phyloP scores from a whole-genome alignment of 2,797 vertebrate genomes.

The Meriones psammophilus region DNA sequence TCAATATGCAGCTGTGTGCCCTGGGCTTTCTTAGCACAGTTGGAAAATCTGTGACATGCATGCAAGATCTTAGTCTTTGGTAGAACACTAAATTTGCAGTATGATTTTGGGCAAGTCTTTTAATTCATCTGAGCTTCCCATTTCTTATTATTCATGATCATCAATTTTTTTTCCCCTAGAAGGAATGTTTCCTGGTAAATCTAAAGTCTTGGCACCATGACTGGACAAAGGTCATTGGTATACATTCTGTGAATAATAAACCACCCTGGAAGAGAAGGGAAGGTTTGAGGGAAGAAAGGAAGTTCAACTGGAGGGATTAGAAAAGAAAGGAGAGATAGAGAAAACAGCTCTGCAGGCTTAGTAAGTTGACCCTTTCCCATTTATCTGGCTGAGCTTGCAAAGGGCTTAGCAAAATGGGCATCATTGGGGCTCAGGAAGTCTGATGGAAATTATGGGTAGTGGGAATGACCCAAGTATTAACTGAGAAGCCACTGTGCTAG shows the following conservation, averaged over 20 bases:
- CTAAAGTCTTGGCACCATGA: conserved; percentile 52
- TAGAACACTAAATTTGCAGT: conserved; percentile 28
- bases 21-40: conserved; percentile 45
- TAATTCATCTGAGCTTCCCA: conserved; percentile 49
- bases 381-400: conserved; percentile 26
- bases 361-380: not conserved
- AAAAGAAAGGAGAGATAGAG: not conserved
- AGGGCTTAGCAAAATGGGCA: conserved; percentile 10
- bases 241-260: conserved; percentile 37
- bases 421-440: not conserved
- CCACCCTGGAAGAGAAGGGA: not conserved
- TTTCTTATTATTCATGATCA: not conserved
- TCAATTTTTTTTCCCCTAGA: not conserved
- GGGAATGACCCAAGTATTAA: conserved; percentile 52
- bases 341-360: not conserved
- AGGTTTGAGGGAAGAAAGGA: not conserved
- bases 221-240: conserved; percentile 55
- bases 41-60: not conserved
- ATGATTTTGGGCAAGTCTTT: conserved; percentile 49
- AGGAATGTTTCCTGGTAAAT: conserved; percentile 53
- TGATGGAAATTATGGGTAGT: conserved; percentile 41
- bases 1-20: conserved; percentile 9
- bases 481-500: not conserved
- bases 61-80: conserved; percentile 22
- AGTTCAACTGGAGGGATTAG: not conserved